These are phyloP conservation scores for Holothuria leucospilota DNA, from an alignment of 53 echinoderm and acorn worm species.

Conservation along the genomic window DNA sequence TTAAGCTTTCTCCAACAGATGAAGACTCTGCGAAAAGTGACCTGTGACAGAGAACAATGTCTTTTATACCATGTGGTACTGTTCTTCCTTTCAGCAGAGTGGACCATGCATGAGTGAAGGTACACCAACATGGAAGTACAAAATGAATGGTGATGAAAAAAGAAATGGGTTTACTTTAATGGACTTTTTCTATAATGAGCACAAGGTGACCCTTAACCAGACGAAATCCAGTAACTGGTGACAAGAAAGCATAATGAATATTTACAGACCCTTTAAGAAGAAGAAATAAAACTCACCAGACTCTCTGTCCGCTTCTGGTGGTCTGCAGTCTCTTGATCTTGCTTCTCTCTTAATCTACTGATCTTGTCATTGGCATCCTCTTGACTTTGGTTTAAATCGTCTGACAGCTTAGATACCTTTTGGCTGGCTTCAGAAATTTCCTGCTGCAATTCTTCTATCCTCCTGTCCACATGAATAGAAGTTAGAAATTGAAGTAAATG, in stretches of 20 bases:
- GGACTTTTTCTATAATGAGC: too few relatives aligned
- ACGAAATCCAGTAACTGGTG: too few relatives aligned
- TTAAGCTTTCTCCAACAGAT: conserved; percentile 29
- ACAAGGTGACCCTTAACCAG: too few relatives aligned
- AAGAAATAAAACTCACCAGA: conserved; percentile 73
- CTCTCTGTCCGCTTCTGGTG: conserved; percentile 67
- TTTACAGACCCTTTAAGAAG: neutral
- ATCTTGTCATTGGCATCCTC: conserved; percentile 67
- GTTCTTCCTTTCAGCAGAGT: too few relatives aligned
- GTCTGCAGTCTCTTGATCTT: conserved; percentile 78
- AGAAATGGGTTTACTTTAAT: too few relatives aligned
- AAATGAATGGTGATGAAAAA: too few relatives aligned
- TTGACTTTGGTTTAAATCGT: conserved; percentile 73
- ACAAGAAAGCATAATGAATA: neutral
- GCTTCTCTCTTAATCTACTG: conserved; percentile 58
- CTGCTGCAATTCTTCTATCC: conserved; percentile 86
- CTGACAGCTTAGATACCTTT: conserved; percentile 70
- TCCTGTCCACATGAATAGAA: conserved; percentile 50
- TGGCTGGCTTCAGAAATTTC: conserved; percentile 79
- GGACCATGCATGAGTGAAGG: too few relatives aligned
- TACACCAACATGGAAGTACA: too few relatives aligned
- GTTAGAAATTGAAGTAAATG: too few relatives aligned
- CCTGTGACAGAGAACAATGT: conserved; percentile 37
- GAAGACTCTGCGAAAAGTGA: conserved; percentile 31
- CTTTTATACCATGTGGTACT: neutral